Conservation (phyloP, 2,797 vertebrate species). For the Falco concolor region DNA sequence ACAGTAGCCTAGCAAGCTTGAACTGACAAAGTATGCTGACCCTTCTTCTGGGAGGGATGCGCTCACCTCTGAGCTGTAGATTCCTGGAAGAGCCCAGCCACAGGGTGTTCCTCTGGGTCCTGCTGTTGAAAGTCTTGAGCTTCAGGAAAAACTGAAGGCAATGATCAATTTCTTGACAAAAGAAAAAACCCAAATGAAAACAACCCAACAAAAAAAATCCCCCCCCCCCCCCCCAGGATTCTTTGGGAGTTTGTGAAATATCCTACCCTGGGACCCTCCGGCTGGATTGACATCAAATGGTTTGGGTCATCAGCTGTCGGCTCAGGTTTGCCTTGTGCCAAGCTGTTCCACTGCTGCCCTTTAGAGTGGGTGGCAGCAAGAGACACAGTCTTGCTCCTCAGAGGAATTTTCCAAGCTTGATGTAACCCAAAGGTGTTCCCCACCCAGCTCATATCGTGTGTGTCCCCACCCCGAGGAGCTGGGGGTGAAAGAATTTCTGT, state of each 20-base stretch:
- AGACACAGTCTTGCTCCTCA: not conserved
- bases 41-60: not conserved
- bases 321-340: not conserved
- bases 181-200: not conserved
- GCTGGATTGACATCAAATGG: not conserved
- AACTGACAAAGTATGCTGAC: not conserved
- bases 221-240: too few species aligned
- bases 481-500: not conserved
- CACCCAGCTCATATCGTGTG: not conserved
- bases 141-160: not conserved
- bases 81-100: not conserved
- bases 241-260: not conserved
- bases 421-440: not conserved
- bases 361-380: not conserved
- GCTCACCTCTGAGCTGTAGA: not conserved
- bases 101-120: not conserved
- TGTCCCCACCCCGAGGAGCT: too few species aligned
- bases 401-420: not conserved
- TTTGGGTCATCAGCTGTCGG: not conserved
- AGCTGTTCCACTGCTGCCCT: not conserved
- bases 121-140: not conserved
- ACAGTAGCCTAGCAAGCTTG: not conserved
- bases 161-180: not conserved
- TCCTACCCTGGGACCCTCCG: not conserved
- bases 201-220: not conserved